Evolutionary conservation across 2,113 vertebrate species (phyloP).

Genomic region (Chitala chitala): DNA sequence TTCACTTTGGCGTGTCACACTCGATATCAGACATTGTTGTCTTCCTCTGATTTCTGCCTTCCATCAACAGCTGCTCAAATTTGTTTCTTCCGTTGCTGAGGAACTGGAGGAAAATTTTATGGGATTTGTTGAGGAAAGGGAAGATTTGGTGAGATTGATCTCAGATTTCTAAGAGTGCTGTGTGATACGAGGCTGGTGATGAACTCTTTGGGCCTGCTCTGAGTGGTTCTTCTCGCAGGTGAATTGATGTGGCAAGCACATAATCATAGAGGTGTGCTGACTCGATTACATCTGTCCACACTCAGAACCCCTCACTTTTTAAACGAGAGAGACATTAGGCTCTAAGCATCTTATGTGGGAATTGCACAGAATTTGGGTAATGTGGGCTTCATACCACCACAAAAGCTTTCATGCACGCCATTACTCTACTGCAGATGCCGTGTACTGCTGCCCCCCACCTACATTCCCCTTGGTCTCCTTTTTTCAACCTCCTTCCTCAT

Average conservation of each 20-base stretch:
- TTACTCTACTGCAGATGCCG: constrained; percentile 28
- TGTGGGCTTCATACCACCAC: constrained; percentile 20
- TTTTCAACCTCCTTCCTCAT: not conserved
- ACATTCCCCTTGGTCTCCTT: not conserved
- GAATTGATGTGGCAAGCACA: not conserved
- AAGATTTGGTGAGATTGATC: not conserved
- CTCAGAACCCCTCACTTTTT: not conserved
- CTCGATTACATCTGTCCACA: not conserved
- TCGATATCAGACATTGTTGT: not conserved
- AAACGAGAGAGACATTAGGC: constrained; percentile 35
- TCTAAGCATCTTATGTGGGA: constrained; percentile 34
- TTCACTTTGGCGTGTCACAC: no score
- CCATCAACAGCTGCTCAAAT: not conserved
- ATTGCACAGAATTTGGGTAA: constrained; percentile 36
- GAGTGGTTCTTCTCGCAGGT: not conserved
- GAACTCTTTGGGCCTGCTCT: not conserved
- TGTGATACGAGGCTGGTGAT: not conserved
- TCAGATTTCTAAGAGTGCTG: not conserved
- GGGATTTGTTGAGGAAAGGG: not conserved
- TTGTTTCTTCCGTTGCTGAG: not conserved
- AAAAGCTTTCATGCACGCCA: constrained; percentile 20
- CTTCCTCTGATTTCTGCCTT: not conserved
- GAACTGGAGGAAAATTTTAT: not conserved
- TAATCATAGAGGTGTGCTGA: not conserved
- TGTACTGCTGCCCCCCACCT: not conserved